Conservation (phyloP, 2,888 invertebrate genomes). For the Lepidochrysops patricia region DNA sequence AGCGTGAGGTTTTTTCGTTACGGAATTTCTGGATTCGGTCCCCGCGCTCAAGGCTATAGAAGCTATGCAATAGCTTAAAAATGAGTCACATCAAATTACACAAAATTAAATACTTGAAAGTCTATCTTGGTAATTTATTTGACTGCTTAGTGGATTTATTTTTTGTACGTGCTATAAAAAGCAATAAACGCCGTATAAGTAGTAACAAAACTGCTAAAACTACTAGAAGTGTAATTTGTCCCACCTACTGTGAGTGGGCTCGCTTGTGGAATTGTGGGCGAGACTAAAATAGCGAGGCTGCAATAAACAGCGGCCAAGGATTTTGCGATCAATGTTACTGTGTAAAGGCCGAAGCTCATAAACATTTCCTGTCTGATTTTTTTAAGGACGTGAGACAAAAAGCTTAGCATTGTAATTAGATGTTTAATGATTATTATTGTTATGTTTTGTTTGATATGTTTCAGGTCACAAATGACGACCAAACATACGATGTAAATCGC, state of each 20-base stretch:
- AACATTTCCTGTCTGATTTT: not conserved
- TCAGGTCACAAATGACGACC: no score
- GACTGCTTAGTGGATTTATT: not conserved
- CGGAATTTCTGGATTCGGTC: no score
- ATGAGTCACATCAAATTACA: no score
- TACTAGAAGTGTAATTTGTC: not conserved
- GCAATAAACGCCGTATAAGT: not conserved
- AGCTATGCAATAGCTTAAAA: no score
- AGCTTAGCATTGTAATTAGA: no score
- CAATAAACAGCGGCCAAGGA: conserved; percentile 40
- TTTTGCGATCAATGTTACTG: conserved; percentile 26
- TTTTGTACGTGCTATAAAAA: not conserved
- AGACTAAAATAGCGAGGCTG: conserved; percentile 44
- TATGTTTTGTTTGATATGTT: no score
- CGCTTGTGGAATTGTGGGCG: conserved; percentile 25
- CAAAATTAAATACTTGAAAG: not conserved
- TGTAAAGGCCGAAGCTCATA: conserved; percentile 11
- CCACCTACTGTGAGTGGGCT: conserved; percentile 6
- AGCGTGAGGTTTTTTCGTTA: no score
- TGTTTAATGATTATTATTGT: no score
- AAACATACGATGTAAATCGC: no score
- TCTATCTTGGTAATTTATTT: not conserved
- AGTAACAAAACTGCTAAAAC: not conserved
- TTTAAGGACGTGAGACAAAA: not conserved
- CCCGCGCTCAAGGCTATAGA: no score